Base-by-base conservation (phyloP, 2,888 invertebrate genomes). In the Cheilosia impressa region DNA sequence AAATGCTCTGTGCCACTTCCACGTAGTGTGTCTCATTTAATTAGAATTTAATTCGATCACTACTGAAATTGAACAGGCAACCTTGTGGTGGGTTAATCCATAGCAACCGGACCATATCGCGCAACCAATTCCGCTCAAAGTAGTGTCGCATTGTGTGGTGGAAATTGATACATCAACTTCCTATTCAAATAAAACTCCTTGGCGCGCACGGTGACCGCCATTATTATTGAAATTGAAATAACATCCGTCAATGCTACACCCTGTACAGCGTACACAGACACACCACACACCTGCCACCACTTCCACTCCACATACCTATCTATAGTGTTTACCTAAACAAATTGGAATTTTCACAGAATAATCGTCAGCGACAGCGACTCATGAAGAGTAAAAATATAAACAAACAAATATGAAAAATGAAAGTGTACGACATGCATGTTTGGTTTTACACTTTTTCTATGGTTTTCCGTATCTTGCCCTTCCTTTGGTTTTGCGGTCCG, bases 161-260 rank as follows among this genome's bases (percentile, higher is more conserved):
- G 31, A 66, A 76, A 66, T 57, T 66, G 76, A 76, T 43, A 76
- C 47, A 41, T 43, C n/a, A 15, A 76, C 66, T 76, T 76, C 76
- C 76, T 76, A 57, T 57, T 34, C 45, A 52, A 69, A 53, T 66
- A 53, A 41, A 53, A 34, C n/a, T 55, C 75, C 65, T 52, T 38
- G 13, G 34, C 10, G 27, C 1, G 34, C 34, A 34, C 41, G 19
- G 31, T 65, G 65, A 57, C 65, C 65, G 47, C 52, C n/a, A 66
- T 41, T 38, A 27, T 31, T 57, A 27, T 6, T 69, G 57, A 72
- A 72, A 62, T 17, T 62, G 53, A 38, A 50, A 19, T 34, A 15
- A 66, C 58, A 58, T 76, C 76, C 76, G 76, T 45, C 69, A 58
- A 58, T 47, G 53, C 19, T 55, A 68, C 63, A 75, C 75, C 75